Percentiles rank a stretch among this genome's conserved stretches.
Conservation (phyloP, 1,140 invertebrate species). For the Cyclargus thomasi region DNA sequence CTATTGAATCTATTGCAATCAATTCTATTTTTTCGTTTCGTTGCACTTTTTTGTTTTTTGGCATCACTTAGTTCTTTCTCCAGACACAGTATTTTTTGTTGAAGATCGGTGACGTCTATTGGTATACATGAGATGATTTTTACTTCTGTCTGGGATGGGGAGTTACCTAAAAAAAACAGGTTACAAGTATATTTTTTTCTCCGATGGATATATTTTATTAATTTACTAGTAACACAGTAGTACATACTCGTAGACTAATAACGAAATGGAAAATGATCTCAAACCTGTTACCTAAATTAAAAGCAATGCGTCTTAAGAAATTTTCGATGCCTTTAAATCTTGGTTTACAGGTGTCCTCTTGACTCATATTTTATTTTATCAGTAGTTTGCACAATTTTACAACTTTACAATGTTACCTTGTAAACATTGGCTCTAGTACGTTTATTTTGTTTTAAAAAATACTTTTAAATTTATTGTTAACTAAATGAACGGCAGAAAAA, state of each 20-base stretch:
- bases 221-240: too few relatives aligned
- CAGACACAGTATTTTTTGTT: constrained; percentile 53
- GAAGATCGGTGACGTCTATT: constrained; percentile 62
- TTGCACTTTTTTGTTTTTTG: constrained; percentile 17
- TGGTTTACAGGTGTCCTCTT: constrained; percentile 41
- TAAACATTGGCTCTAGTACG: not conserved
- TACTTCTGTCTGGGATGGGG: constrained; percentile 63
- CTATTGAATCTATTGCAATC: not conserved
- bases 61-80: constrained; percentile 47
- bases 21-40: not conserved
- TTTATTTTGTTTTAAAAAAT: not conserved
- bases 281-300: constrained; percentile 49
- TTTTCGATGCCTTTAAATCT: constrained; percentile 60
- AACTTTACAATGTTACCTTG: not conserved
- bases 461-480: not conserved
- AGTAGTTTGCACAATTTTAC: not conserved
- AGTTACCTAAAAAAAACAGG: constrained; percentile 41
- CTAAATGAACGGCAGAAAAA: not conserved
- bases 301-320: constrained; percentile 56
- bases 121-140: constrained; percentile 69
- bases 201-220: too few relatives aligned
- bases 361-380: constrained; percentile 36
- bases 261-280: not conserved
- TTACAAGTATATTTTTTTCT: not conserved
- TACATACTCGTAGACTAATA: too few relatives aligned